Conservation (phyloP, 1,140 invertebrate genomes). For the Drosophila nannoptera region DNA sequence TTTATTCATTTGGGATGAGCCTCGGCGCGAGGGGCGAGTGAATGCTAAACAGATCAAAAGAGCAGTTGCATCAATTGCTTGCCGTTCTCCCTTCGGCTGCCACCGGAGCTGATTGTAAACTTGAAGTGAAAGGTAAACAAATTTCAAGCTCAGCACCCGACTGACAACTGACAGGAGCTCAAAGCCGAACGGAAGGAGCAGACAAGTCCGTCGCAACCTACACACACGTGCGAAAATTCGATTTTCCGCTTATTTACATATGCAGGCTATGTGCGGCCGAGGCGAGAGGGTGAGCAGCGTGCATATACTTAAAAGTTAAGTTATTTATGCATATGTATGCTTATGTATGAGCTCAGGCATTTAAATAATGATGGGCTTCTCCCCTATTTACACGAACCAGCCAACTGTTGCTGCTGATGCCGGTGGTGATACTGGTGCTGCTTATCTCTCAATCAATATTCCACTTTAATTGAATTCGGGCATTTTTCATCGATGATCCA, state of each 20-base stretch:
- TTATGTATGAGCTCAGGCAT: constrained; percentile 1
- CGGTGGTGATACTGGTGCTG: too few relatives aligned
- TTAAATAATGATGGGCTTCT: constrained; percentile 4
- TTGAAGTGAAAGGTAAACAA: constrained; percentile 54
- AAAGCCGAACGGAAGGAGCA: constrained; percentile 5
- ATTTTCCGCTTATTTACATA: constrained; percentile 75
- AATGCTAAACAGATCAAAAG: constrained; percentile 63
- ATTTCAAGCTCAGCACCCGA: constrained; percentile 42
- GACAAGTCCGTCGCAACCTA: not conserved
- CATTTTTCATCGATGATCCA: not conserved
- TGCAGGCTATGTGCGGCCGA: constrained; percentile 29
- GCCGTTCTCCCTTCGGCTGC: constrained; percentile 36
- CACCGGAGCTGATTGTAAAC: constrained; percentile 58
- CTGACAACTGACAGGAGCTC: constrained; percentile 40
- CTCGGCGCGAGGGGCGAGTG: constrained; percentile 47
- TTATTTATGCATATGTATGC: constrained; percentile 3
- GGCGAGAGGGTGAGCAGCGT: not conserved
- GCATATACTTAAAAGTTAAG: constrained; percentile 5
- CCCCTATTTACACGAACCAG: not conserved
- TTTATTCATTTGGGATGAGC: constrained; percentile 43
- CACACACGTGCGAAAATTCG: constrained; percentile 59
- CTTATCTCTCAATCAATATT: too few relatives aligned
- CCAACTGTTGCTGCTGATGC: constrained; percentile 15
- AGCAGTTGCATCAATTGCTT: constrained; percentile 64
- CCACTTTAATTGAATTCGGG: too few relatives aligned